Conservation (phyloP, 1,140 invertebrate genomes). For the Drosophila tani region DNA sequence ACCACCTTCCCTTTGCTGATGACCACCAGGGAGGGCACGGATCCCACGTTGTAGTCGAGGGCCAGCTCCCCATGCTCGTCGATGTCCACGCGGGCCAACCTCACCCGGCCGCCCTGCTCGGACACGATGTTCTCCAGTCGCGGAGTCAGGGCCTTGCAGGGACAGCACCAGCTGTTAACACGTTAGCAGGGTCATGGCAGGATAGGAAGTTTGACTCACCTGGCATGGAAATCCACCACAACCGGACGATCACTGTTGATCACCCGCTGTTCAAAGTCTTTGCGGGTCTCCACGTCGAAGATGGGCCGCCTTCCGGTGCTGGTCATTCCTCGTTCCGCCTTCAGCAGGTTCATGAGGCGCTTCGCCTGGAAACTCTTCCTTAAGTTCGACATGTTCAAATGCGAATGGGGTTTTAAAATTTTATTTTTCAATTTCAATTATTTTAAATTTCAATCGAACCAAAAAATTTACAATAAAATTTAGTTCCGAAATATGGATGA, state of each 20-base stretch:
- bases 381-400: slow-evolving; percentile 1
- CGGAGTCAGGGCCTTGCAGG: slow-evolving; percentile 95
- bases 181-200: too few species aligned
- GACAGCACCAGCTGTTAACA: slow-evolving; percentile 95
- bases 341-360: slow-evolving; percentile 15
- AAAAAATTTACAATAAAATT: slow-evolving; percentile 1
- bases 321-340: slow-evolving; percentile 25
- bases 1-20: slow-evolving; percentile 95
- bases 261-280: slow-evolving; percentile 95
- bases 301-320: slow-evolving; percentile 72
- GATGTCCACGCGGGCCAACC: slow-evolving; percentile 96
- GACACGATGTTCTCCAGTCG: slow-evolving; percentile 93
- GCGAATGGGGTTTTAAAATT: background rate
- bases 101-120: slow-evolving; percentile 92
- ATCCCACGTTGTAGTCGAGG: slow-evolving; percentile 93
- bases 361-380: background rate
- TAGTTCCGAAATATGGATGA: background rate
- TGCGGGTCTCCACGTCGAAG: slow-evolving; percentile 95
- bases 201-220: slow-evolving; percentile 88
- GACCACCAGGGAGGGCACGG: slow-evolving; percentile 94
- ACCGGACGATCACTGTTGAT: slow-evolving; percentile 94
- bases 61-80: slow-evolving; percentile 95
- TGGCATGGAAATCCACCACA: slow-evolving; percentile 97
- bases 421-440: too few species aligned
- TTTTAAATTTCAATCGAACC: background rate